phyloP scores from a whole-genome alignment of 2,888 invertebrate genomes.

The Lobophora halterata region DNA sequence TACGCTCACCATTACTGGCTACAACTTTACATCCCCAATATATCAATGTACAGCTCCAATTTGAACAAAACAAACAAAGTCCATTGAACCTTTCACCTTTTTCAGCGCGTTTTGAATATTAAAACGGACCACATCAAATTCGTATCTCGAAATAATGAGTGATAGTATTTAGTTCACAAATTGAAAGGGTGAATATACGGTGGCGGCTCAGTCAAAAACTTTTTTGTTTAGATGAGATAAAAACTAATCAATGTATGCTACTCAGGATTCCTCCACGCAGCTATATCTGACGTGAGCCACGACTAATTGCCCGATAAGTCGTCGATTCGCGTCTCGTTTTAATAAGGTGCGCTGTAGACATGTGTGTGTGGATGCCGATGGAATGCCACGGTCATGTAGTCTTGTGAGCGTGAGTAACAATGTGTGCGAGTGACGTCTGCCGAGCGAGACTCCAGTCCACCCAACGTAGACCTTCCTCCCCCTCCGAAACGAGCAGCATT shows the following conservation, averaged over 20 bases:
- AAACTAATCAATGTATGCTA: conserved; percentile 56
- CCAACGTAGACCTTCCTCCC: conserved; percentile 43
- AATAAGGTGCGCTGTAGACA: conserved; percentile 76
- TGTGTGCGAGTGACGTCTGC: conserved; percentile 78
- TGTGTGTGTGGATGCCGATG: conserved; percentile 73
- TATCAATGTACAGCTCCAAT: not conserved
- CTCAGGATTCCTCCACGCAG: conserved; percentile 50
- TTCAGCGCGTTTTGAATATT: not conserved
- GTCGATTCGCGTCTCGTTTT: conserved; percentile 81
- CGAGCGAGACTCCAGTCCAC: conserved; percentile 59
- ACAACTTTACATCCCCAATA: conserved; percentile 29
- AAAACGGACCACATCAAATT: not conserved
- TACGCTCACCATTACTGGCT: conserved; percentile 53
- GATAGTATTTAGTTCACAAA: not conserved
- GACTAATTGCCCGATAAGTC: conserved; percentile 81
- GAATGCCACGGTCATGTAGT: conserved; percentile 74
- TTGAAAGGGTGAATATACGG: conserved; percentile 1
- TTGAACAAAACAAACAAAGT: not conserved
- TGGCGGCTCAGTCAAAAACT: conserved; percentile 19
- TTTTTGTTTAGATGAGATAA: conserved; percentile 26
- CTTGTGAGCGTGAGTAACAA: conserved; percentile 47
- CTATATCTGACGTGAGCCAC: conserved; percentile 68
- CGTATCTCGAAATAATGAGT: not conserved
- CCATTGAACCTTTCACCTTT: conserved; percentile 4
- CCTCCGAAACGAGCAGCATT: conserved; percentile 40